Conservation (phyloP, 53 echinoderm and acorn worm species). For the Crossaster papposus region DNA sequence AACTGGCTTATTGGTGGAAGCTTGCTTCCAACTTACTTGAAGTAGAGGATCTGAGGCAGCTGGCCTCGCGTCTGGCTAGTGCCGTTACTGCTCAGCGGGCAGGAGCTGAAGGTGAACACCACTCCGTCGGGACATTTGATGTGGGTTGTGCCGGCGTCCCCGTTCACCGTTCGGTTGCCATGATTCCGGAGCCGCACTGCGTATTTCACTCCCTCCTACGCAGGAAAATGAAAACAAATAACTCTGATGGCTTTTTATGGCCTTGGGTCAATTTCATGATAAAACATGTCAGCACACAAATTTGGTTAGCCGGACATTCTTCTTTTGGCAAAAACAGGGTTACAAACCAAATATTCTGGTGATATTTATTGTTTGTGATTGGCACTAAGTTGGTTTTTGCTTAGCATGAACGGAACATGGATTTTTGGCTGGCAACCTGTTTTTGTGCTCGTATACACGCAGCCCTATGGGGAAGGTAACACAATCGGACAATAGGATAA, state of each 20-base stretch:
- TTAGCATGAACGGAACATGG: too few species aligned
- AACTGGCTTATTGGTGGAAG: neutral
- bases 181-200: conserved; percentile 91
- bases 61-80: conserved; percentile 94
- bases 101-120: conserved; percentile 85
- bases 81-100: conserved; percentile 91
- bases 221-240: neutral
- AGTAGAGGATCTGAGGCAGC: conserved; percentile 91
- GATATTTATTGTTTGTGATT: too few species aligned
- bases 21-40: conserved; percentile 72
- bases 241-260: neutral
- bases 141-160: conserved; percentile 85
- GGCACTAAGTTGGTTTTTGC: too few species aligned
- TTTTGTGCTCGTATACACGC: too few species aligned
- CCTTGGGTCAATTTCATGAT: too few species aligned
- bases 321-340: too few species aligned
- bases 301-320: too few species aligned
- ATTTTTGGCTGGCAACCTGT: too few species aligned
- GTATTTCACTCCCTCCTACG: conserved; percentile 90
- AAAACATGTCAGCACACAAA: too few species aligned
- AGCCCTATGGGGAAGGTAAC: too few species aligned
- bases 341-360: too few species aligned
- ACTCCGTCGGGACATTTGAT: conserved; percentile 94
- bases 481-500: too few species aligned
- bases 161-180: conserved; percentile 91